These are phyloP conservation scores for Periplaneta americana DNA, from an alignment of 1,140 invertebrate species.

Conservation along the genomic window DNA sequence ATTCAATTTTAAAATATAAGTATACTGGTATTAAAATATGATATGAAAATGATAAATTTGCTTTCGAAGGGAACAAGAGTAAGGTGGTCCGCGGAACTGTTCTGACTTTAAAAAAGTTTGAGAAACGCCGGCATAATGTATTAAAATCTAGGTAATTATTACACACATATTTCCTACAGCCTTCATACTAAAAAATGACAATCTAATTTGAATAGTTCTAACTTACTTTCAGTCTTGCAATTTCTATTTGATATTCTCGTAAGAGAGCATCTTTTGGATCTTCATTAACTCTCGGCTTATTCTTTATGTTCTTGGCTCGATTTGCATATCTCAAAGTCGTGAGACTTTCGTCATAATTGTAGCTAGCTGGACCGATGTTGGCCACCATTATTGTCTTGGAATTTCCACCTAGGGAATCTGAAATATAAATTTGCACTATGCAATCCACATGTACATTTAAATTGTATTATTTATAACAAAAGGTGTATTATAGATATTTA, in stretches of 20 bases:
- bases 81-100: too few species aligned
- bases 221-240: slow-evolving; percentile 52
- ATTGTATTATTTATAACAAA: neutral
- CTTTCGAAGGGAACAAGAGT: too few species aligned
- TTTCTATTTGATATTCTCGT: slow-evolving; percentile 83
- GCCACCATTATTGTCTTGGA: slow-evolving; percentile 97
- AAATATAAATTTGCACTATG: neutral
- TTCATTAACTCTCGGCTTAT: slow-evolving; percentile 92
- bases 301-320: slow-evolving; percentile 93
- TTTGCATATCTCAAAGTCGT: slow-evolving; percentile 90
- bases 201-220: too few species aligned
- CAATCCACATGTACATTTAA: neutral
- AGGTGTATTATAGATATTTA: slow-evolving; percentile 22
- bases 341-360: slow-evolving; percentile 94
- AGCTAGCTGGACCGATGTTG: slow-evolving; percentile 91
- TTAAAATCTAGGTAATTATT: too few species aligned
- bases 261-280: slow-evolving; percentile 90
- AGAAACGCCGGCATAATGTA: too few species aligned
- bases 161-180: too few species aligned
- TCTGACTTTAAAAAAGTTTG: too few species aligned
- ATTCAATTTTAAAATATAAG: too few species aligned
- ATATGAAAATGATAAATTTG: too few species aligned
- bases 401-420: slow-evolving; percentile 91
- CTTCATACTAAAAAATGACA: too few species aligned
- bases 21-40: too few species aligned